Evolutionary conservation across 2,113 vertebrate genomes (phyloP), one percentile per base, ranked within the genome.

Genomic region (Callipepla squamata): DNA sequence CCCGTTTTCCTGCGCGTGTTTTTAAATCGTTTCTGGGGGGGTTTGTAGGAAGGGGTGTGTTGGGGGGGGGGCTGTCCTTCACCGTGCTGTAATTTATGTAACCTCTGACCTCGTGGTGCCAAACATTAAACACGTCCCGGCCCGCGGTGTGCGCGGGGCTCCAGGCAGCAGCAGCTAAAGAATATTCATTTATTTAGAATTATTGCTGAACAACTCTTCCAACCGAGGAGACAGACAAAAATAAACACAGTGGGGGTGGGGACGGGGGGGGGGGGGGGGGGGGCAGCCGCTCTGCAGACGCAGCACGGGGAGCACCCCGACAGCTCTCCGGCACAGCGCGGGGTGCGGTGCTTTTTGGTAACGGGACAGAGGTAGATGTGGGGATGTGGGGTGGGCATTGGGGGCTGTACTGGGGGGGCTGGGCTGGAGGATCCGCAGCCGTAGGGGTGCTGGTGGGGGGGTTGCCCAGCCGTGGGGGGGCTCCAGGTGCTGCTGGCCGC

Each of bases 341-440:
- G 51, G 51, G 51, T 28, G 51, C 51, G 26, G 63, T 91, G 89
- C 75, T 94, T 96, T 97, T 96, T 95, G 95, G 96, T 96, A 94
- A 91, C 85, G 95, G 96, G 96, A 92, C 96, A 96, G 97, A 97
- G 97, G 97, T 97, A 97, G 97, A 95, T 91, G 87, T 88, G 78
- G 94, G 95, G 90, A 51, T 51, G 11, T 26, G 13, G 50, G 13
- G 50, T 28, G 50, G 50, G 50, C 50, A 15, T 15, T 13, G 25
- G 50, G 51, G 25, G 14, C 51, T 28, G 51, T 28, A 26, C 51
- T 53, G 26, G 91, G 30, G 34, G 34, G 20, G 58, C 21, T 25
- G 6, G 34, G 58, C 58, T 25, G 34, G 13, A 34, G 58, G 58
- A 23, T 21, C 34, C 13, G 22, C 32, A 13, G 32, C 57, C 7